phyloP scores from a whole-genome alignment of 2,113 vertebrate genomes.

The Lagopus leucura region DNA sequence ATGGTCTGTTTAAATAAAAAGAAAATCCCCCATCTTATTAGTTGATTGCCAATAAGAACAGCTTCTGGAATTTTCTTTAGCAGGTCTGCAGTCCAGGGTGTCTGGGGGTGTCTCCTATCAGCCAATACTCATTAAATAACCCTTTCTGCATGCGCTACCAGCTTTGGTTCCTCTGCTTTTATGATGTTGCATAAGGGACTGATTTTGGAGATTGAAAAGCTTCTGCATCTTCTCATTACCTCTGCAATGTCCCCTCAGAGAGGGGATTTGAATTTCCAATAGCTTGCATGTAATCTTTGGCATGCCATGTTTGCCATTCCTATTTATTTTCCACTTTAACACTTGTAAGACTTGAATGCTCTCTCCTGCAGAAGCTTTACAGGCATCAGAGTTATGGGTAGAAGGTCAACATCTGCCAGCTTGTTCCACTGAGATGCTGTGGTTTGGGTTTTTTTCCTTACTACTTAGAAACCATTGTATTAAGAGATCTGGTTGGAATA shows the following conservation, averaged over 20 bases:
- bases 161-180: not conserved
- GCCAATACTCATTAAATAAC: conserved; percentile 60
- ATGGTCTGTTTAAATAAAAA: not conserved
- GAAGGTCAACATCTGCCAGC: conserved; percentile 57
- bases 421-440: not conserved
- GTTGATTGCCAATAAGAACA: not conserved
- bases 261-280: conserved; percentile 44
- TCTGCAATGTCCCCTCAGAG: conserved; percentile 35
- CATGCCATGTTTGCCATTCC: not conserved
- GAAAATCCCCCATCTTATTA: not conserved
- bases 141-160: conserved; percentile 20
- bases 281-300: not conserved
- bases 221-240: conserved; percentile 59
- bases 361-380: conserved; percentile 20
- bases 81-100: not conserved
- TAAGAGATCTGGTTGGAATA: not conserved
- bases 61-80: conserved; percentile 34
- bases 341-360: conserved; percentile 5
- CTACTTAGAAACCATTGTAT: conserved; percentile 45
- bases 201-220: conserved; percentile 55
- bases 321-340: conserved; percentile 48
- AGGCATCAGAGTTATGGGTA: not conserved
- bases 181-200: conserved; percentile 11
- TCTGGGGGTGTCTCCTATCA: conserved; percentile 15
- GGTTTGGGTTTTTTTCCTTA: not conserved